Conservation (phyloP, 2,113 vertebrate species). For the Albula glossodonta region DNA sequence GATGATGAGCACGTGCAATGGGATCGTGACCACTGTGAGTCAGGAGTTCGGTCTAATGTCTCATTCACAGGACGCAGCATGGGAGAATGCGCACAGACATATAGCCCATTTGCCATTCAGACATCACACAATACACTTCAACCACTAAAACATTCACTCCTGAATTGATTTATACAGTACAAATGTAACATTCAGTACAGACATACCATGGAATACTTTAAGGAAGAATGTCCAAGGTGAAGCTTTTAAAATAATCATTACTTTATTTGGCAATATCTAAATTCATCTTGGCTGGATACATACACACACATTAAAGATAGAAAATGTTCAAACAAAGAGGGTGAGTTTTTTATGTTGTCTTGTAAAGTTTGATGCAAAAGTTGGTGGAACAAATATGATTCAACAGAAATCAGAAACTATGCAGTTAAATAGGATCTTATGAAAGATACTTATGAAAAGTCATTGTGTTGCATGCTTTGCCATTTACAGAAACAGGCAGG, state of each 20-base stretch:
- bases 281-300: slow-evolving; percentile 55
- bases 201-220: not conserved
- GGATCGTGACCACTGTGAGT: no score
- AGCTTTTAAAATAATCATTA: slow-evolving; percentile 64
- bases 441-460: slow-evolving; percentile 7
- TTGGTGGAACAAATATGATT: not conserved
- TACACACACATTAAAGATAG: slow-evolving; percentile 64
- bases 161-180: not conserved
- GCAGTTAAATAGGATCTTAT: not conserved
- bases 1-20: no score
- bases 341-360: slow-evolving; percentile 40
- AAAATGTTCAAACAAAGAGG: slow-evolving; percentile 64
- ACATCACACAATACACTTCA: not conserved
- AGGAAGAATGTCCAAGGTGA: slow-evolving; percentile 19
- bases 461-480: not conserved
- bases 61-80: no score
- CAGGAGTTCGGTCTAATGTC: no score
- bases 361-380: slow-evolving; percentile 27
- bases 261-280: slow-evolving; percentile 70
- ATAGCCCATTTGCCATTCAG: no score
- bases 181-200: not conserved
- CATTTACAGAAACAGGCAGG: not conserved
- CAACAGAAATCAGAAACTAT: slow-evolving; percentile 6
- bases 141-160: not conserved
- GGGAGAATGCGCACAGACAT: no score